These are phyloP conservation scores for Tokudaia tokunoshimensis DNA, from an alignment of 2,797 vertebrate genomes.

Conservation along the genomic window DNA sequence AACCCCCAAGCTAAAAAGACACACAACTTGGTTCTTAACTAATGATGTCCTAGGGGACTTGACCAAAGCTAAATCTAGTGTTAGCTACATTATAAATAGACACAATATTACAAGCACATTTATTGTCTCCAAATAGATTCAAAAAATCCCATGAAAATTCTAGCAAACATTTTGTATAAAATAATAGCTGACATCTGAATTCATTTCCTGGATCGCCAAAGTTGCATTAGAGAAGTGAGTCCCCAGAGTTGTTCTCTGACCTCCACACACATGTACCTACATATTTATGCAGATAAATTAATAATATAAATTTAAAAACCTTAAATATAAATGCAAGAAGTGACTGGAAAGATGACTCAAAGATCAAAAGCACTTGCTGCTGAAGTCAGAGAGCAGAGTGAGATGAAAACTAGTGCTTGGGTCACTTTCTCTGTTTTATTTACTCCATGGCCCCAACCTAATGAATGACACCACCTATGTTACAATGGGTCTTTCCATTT, in stretches of 20 bases:
- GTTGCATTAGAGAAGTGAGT: not conserved
- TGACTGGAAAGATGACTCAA: no score
- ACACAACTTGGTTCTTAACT: conserved; percentile 48
- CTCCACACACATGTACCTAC: no score
- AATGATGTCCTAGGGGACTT: conserved; percentile 9
- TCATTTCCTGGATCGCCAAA: not conserved
- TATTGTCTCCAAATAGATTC: conserved; percentile 11
- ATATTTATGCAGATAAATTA: no score
- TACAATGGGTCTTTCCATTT: not conserved
- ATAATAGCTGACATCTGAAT: not conserved
- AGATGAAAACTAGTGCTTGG: not conserved
- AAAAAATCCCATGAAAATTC: not conserved
- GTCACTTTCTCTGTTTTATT: not conserved
- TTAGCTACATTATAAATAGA: conserved; percentile 1
- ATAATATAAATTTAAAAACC: no score
- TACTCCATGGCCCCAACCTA: not conserved
- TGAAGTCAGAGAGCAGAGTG: not conserved
- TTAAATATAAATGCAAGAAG: no score
- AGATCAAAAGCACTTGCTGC: no score
- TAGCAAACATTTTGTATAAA: not conserved
- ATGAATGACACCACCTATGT: no score
- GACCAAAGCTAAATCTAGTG: not conserved
- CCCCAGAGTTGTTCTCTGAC: not conserved
- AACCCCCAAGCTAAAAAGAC: conserved; percentile 9
- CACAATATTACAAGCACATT: conserved; percentile 6